Conservation (phyloP, 2,113 vertebrate species). For the Tretioscincus oriximinensis region DNA sequence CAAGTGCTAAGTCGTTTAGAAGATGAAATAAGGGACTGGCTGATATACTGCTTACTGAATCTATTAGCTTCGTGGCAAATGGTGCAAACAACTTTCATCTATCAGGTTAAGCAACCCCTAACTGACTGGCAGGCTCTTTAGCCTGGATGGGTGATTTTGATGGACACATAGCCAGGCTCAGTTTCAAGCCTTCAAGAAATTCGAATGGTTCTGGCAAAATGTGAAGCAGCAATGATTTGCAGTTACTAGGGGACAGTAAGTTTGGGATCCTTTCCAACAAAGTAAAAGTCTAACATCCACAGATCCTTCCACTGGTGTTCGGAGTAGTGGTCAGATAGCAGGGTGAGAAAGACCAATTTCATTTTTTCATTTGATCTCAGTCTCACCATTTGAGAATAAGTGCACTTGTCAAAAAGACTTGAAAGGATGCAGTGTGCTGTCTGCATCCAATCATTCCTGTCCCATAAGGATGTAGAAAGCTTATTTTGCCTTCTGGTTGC, state of each 20-base stretch:
- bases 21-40: constrained; percentile 11
- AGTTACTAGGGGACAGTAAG: accelerated
- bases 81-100: neutral
- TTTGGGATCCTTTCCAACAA: neutral
- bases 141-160: neutral
- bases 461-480: constrained; percentile 11
- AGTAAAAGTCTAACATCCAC: accelerated
- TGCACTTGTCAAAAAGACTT: constrained; percentile 11
- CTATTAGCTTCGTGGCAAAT: neutral
- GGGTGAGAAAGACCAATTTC: constrained; percentile 37
- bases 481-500: constrained; percentile 5
- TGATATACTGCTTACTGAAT: neutral
- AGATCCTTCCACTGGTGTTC: neutral
- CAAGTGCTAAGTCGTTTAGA: constrained; percentile 12
- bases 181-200: neutral
- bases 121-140: neutral
- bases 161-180: constrained; percentile 2
- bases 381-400: constrained; percentile 27
- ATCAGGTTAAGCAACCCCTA: neutral
- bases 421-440: neutral
- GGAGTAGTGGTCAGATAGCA: accelerated
- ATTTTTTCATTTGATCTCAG: constrained; percentile 42
- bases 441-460: constrained; percentile 5
- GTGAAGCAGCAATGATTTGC: neutral
- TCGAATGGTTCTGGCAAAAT: neutral